Conservation (phyloP, 2,797 vertebrate species). For the Sebastes iracundus region DNA sequence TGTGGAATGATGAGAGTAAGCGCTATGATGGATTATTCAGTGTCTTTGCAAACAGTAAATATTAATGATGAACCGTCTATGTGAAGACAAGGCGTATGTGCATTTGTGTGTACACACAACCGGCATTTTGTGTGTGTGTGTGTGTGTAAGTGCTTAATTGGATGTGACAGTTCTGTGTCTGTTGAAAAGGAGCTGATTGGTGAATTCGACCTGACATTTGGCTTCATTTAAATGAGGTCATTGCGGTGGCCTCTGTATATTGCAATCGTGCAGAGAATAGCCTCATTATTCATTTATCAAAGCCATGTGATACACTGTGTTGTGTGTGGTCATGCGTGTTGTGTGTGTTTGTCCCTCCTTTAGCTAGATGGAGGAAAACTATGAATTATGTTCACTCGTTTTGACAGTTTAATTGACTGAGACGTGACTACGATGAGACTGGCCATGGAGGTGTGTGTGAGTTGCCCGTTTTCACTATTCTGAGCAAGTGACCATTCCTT, state of each 20-base stretch:
- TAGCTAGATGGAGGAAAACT: not conserved
- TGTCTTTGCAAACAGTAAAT: constrained; percentile 32
- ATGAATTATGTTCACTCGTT: constrained; percentile 1
- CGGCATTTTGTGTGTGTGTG: not conserved
- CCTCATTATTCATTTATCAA: constrained; percentile 52
- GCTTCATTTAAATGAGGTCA: constrained; percentile 50
- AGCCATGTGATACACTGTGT: constrained; percentile 9
- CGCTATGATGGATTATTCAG: constrained; percentile 23
- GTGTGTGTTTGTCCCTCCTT: not conserved
- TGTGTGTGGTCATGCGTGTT: constrained; percentile 20
- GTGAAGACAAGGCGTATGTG: not conserved
- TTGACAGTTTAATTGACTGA: constrained; percentile 1
- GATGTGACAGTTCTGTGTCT: constrained; percentile 28
- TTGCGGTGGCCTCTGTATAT: constrained; percentile 20
- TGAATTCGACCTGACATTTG: constrained; percentile 56
- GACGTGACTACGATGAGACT: not conserved
- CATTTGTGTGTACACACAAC: not conserved
- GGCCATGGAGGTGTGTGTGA: not conserved
- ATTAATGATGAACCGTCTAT: constrained; percentile 14
- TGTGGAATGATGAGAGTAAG: constrained; percentile 17
- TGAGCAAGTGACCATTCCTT: not conserved
- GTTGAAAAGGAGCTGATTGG: constrained; percentile 41
- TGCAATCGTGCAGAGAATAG: constrained; percentile 23
- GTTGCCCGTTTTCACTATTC: not conserved
- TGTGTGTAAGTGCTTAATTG: constrained; percentile 19